Evolutionary conservation across 2,888 invertebrate species (phyloP).

Genomic region (Eilema griseolum): DNA sequence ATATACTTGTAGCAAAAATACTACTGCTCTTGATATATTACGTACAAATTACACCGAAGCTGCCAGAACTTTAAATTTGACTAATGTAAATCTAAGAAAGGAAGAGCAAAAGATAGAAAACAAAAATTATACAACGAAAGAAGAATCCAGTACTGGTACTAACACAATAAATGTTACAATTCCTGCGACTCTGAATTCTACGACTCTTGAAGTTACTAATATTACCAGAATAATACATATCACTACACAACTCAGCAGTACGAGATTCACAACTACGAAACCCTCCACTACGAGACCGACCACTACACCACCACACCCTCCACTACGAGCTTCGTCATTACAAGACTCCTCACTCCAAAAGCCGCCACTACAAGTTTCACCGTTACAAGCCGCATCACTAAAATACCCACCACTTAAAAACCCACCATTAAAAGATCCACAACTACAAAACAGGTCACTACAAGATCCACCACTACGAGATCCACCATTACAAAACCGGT

Average conservation of each 20-base stretch:
- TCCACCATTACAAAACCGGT: not conserved
- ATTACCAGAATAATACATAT: not conserved
- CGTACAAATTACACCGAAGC: not conserved
- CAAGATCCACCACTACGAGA: not conserved
- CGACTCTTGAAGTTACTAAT: not conserved
- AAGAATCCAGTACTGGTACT: not conserved
- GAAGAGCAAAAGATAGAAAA: slow-evolving; percentile 1
- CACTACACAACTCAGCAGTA: not conserved
- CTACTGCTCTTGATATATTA: not conserved
- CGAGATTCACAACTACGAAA: not conserved
- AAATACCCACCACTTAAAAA: not conserved
- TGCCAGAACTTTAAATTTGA: not conserved
- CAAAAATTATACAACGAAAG: not conserved
- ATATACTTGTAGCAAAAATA: not conserved
- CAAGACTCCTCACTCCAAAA: not conserved
- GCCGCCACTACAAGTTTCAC: too few species aligned
- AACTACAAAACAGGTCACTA: not conserved
- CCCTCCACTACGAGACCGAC: too few species aligned
- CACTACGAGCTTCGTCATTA: not conserved
- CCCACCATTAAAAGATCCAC: not conserved
- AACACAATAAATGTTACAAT: not conserved
- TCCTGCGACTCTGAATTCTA: not conserved
- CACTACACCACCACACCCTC: not conserved
- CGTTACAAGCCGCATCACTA: not conserved
- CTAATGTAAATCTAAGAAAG: not conserved